Evolutionary conservation across 2,797 vertebrate species (phyloP).

Genomic region (Loris lydekkerianus): DNA sequence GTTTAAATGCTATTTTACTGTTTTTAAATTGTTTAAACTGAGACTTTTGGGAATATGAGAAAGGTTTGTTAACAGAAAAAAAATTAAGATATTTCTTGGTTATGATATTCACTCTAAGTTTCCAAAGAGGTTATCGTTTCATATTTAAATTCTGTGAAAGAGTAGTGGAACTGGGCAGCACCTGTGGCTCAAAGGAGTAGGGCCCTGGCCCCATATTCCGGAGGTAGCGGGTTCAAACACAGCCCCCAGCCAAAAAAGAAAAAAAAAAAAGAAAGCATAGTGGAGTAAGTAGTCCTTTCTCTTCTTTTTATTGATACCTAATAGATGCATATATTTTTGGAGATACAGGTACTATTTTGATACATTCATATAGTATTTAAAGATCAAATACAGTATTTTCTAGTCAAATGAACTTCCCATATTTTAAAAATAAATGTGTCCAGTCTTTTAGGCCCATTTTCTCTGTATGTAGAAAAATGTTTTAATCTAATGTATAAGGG

Average conservation of each 20-base stretch:
- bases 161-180: background rate
- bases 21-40: background rate
- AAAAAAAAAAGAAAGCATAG: too few species aligned
- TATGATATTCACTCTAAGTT: background rate
- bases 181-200: too few species aligned
- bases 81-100: background rate
- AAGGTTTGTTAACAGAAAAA: background rate
- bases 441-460: constrained; percentile 2
- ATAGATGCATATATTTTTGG: too few species aligned
- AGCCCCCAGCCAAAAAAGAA: too few species aligned
- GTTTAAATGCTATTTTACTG: background rate
- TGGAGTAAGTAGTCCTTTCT: background rate
- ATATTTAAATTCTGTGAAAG: constrained; percentile 41
- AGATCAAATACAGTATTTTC: background rate
- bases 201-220: too few species aligned
- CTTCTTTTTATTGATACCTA: too few species aligned
- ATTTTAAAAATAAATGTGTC: background rate
- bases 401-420: background rate
- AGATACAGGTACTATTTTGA: too few species aligned
- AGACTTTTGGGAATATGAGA: background rate
- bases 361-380: too few species aligned
- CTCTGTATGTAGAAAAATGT: background rate
- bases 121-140: background rate
- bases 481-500: background rate
- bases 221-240: too few species aligned